Evolutionary conservation across 2,113 vertebrate genomes (phyloP).

Genomic region (Actinemys pallida): DNA sequence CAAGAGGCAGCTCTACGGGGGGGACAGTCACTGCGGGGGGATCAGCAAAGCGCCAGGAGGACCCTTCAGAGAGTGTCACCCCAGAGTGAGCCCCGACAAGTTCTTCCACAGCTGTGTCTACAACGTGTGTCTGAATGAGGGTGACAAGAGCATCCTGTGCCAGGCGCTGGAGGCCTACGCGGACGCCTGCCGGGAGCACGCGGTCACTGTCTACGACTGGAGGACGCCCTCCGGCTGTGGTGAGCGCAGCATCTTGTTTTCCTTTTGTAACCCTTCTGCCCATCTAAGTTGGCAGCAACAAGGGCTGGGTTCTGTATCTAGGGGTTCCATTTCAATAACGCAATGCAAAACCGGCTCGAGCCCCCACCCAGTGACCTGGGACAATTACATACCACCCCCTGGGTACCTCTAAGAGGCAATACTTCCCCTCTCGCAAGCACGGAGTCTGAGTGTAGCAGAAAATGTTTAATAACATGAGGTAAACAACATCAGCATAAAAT

Average conservation of each 20-base stretch:
- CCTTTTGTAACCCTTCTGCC: too few species aligned
- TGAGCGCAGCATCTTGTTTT: constrained; percentile 61
- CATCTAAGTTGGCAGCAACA: too few species aligned
- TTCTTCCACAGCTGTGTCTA: constrained; percentile 80
- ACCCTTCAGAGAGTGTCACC: constrained; percentile 77
- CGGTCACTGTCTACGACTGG: constrained; percentile 76
- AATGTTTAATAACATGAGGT: too few species aligned
- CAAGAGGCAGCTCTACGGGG: constrained; percentile 13
- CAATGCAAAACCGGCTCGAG: too few species aligned
- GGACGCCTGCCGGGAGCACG: constrained; percentile 41
- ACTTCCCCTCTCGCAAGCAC: too few species aligned
- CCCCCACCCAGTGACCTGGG: too few species aligned
- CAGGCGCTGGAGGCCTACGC: constrained; percentile 76
- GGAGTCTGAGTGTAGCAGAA: too few species aligned
- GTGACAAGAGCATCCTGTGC: constrained; percentile 74
- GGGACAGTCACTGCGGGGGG: constrained; percentile 76
- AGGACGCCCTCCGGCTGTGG: constrained; percentile 72
- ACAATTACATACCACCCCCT: too few species aligned
- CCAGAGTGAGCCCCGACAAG: constrained; percentile 37
- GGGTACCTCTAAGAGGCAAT: too few species aligned
- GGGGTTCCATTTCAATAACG: too few species aligned
- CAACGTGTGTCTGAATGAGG: constrained; percentile 75
- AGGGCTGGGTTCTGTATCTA: too few species aligned
- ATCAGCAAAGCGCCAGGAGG: constrained; percentile 64
- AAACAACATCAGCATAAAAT: too few species aligned